Conservation (phyloP, 2,113 vertebrate species). For the Pluvialis apricaria region DNA sequence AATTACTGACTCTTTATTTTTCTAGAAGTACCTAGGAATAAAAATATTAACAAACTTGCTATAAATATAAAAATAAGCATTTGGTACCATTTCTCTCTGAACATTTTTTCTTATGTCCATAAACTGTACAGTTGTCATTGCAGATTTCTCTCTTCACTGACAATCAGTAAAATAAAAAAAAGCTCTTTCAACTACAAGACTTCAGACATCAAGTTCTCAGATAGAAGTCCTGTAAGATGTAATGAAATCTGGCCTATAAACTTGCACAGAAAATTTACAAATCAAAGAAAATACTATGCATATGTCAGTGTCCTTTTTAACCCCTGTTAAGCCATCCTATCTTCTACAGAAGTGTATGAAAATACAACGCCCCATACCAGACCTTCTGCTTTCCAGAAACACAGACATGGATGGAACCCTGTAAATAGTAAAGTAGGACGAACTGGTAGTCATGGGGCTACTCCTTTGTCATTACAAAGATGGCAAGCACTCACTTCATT, state of each 20-base stretch:
- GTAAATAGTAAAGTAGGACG: neutral
- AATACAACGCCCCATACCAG: neutral
- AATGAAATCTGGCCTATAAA: neutral
- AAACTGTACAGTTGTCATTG: neutral
- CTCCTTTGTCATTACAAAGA: neutral
- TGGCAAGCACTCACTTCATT: neutral
- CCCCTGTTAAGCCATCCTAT: neutral
- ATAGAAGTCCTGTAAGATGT: neutral
- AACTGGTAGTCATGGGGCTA: neutral
- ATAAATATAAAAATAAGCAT: neutral
- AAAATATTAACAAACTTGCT: neutral
- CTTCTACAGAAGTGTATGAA: neutral
- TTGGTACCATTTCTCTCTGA: neutral
- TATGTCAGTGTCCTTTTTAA: neutral
- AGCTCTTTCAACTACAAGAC: neutral
- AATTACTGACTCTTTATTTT: neutral
- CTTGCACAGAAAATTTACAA: neutral
- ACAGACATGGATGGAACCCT: neutral
- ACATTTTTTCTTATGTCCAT: neutral
- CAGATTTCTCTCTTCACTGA: neutral
- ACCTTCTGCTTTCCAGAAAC: neutral
- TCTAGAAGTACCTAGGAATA: neutral
- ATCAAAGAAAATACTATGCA: neutral
- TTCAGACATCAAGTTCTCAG: neutral
- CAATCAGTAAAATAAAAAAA: neutral